A percentile compares a stretch with the other conserved stretches of the same genome.
Evolutionary conservation across 1,140 invertebrate species (phyloP).

Genomic region (Babylonia areolata): DNA sequence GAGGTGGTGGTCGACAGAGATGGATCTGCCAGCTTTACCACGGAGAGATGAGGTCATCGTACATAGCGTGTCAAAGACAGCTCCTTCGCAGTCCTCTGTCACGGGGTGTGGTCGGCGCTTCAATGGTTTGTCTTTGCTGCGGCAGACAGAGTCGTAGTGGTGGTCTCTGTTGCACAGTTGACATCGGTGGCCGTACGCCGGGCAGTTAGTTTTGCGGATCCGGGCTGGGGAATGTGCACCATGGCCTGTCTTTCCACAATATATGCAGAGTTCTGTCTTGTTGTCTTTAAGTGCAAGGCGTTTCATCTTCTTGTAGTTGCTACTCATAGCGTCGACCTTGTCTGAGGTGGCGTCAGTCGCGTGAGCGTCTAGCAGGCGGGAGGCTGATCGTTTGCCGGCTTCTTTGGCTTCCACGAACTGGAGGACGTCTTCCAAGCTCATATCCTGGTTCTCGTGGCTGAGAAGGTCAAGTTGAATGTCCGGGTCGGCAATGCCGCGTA

Average conservation of each 20-base stretch:
- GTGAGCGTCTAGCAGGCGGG: slow-evolving; percentile 37
- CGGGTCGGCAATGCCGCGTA: slow-evolving; percentile 30
- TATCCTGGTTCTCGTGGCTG: slow-evolving; percentile 49
- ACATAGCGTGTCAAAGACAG: slow-evolving; percentile 42
- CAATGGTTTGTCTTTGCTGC: background rate
- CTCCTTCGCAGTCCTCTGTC: background rate
- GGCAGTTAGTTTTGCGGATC: slow-evolving; percentile 8
- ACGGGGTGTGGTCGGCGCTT: too few relatives aligned
- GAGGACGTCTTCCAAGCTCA: slow-evolving; percentile 46
- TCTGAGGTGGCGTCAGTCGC: background rate
- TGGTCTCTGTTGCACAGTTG: background rate
- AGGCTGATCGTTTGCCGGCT: slow-evolving; percentile 52
- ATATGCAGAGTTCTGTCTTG: background rate
- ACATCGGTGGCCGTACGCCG: slow-evolving; percentile 13
- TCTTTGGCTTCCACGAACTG: slow-evolving; percentile 52
- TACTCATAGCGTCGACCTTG: background rate
- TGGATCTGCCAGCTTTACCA: background rate
- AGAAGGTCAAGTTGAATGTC: slow-evolving; percentile 50
- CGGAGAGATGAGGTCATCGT: background rate
- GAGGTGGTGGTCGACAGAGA: slow-evolving; percentile 50
- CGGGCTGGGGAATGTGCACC: slow-evolving; percentile 9
- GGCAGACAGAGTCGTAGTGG: background rate
- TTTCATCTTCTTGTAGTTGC: background rate
- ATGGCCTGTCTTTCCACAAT: slow-evolving; percentile 19
- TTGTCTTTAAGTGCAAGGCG: background rate